Percentiles rank a stretch among this genome's conserved stretches.
Evolutionary conservation across 2,888 invertebrate species (phyloP).

Genomic region (Lasioglossum villosulum): DNA sequence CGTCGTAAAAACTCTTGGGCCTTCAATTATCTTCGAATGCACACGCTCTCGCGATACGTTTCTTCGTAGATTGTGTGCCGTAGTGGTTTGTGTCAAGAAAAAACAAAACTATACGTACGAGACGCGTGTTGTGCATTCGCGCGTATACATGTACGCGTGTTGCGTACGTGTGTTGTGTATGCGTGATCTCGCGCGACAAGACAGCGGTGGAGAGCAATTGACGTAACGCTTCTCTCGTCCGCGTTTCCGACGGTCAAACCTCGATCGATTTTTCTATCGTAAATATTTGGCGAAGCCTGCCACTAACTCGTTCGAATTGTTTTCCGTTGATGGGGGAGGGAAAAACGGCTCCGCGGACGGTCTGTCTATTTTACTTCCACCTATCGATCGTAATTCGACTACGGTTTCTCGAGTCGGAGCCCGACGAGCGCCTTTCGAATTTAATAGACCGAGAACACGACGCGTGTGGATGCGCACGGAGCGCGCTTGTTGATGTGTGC

Average conservation of each 20-base stretch:
- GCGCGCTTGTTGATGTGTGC: constrained; percentile 41
- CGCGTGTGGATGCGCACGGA: constrained; percentile 26
- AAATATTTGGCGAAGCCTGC: constrained; percentile 39
- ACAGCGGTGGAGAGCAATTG: constrained; percentile 43
- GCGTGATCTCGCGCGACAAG: constrained; percentile 19
- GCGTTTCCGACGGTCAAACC: constrained; percentile 41
- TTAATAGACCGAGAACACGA: constrained; percentile 47
- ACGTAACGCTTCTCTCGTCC: constrained; percentile 47
- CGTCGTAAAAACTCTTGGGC: constrained; percentile 55
- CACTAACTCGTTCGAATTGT: constrained; percentile 23
- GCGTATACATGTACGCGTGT: neutral
- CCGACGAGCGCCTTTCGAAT: constrained; percentile 43
- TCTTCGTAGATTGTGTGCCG: neutral
- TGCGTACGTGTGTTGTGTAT: constrained; percentile 10
- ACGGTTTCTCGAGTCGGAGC: constrained; percentile 35
- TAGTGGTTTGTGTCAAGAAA: neutral
- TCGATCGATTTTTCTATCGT: constrained; percentile 53
- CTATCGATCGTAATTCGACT: constrained; percentile 48
- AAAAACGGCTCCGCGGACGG: neutral
- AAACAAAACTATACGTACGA: neutral
- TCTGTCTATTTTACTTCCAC: constrained; percentile 10
- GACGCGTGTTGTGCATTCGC: neutral
- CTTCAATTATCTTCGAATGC: constrained; percentile 45
- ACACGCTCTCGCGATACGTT: constrained; percentile 17
- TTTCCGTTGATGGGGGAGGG: neutral